Evolutionary conservation across 2,888 invertebrate genomes (phyloP).

Genomic region (Tethea ocularis): DNA sequence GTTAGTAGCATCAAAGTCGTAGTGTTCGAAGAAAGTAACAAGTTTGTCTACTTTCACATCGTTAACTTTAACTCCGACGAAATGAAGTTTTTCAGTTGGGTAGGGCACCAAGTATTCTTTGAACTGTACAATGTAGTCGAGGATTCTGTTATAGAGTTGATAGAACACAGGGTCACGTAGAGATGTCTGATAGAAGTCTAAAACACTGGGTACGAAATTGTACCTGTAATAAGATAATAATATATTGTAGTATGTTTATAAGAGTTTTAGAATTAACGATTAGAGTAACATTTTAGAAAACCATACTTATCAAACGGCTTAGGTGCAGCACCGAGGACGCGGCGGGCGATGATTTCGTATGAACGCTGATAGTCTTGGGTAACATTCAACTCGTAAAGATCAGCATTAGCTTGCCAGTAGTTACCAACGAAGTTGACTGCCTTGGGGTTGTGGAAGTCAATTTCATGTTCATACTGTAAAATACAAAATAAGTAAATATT

Average conservation of each 20-base stretch:
- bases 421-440: slow-evolving; percentile 83
- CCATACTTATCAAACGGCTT: slow-evolving; percentile 53
- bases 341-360: slow-evolving; percentile 83
- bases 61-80: slow-evolving; percentile 84
- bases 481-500: background rate
- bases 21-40: slow-evolving; percentile 86
- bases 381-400: slow-evolving; percentile 62
- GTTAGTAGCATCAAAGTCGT: slow-evolving; percentile 85
- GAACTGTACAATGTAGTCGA: slow-evolving; percentile 84
- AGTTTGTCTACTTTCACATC: slow-evolving; percentile 85
- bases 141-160: slow-evolving; percentile 85
- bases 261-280: background rate
- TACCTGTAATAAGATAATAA: slow-evolving; percentile 43
- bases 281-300: background rate
- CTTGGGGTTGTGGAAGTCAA: slow-evolving; percentile 61
- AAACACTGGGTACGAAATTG: slow-evolving; percentile 80
- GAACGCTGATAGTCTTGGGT: slow-evolving; percentile 74
- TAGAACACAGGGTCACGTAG: slow-evolving; percentile 89
- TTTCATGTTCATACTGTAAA: slow-evolving; percentile 62
- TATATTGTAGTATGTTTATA: too few species aligned
- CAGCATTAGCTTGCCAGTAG: slow-evolving; percentile 83
- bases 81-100: slow-evolving; percentile 80
- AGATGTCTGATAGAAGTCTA: slow-evolving; percentile 86
- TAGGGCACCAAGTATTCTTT: slow-evolving; percentile 84
- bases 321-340: slow-evolving; percentile 61